A percentile compares a stretch with the other conserved stretches of the same genome.
Conservation (phyloP, 2,888 invertebrate genomes). For the Drosophila seclusa region DNA sequence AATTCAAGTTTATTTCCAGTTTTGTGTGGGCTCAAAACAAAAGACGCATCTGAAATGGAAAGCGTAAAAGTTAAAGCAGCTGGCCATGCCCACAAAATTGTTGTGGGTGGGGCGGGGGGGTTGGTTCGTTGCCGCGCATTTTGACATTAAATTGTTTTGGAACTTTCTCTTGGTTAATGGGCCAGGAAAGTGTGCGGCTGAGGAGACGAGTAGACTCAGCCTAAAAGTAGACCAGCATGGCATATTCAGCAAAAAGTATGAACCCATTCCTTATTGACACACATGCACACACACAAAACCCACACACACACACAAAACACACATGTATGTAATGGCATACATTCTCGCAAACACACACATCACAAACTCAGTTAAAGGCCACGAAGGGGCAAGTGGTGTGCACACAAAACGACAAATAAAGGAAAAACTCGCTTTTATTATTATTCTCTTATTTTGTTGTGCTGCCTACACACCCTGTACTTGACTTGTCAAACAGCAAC, state of each 20-base stretch:
- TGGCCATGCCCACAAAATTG: slow-evolving; percentile 3
- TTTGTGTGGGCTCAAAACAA: slow-evolving; percentile 31
- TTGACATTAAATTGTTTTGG: slow-evolving; percentile 78
- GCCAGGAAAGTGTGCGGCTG: slow-evolving; percentile 8
- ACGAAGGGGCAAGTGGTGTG: slow-evolving; percentile 33
- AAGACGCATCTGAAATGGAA: slow-evolving; percentile 44
- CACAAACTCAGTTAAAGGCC: slow-evolving; percentile 36
- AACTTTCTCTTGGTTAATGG: slow-evolving; percentile 40
- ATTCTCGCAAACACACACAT: background rate
- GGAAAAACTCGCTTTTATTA: slow-evolving; percentile 44
- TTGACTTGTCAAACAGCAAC: slow-evolving; percentile 71
- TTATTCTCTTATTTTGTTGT: slow-evolving; percentile 26
- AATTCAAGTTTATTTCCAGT: slow-evolving; percentile 73
- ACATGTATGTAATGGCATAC: slow-evolving; percentile 26
- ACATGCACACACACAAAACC: slow-evolving; percentile 33
- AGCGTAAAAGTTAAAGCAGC: slow-evolving; percentile 48
- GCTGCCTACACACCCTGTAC: slow-evolving; percentile 50
- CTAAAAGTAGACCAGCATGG: slow-evolving; percentile 70
- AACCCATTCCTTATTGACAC: slow-evolving; percentile 72
- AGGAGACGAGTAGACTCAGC: slow-evolving; percentile 20
- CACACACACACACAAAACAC: background rate
- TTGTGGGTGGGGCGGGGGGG: background rate
- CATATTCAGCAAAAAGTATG: slow-evolving; percentile 17
- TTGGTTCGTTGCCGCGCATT: slow-evolving; percentile 33
- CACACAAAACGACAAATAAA: slow-evolving; percentile 2